Evolutionary conservation across 2,113 vertebrate genomes (phyloP).

Genomic region (Donacobius atricapilla): DNA sequence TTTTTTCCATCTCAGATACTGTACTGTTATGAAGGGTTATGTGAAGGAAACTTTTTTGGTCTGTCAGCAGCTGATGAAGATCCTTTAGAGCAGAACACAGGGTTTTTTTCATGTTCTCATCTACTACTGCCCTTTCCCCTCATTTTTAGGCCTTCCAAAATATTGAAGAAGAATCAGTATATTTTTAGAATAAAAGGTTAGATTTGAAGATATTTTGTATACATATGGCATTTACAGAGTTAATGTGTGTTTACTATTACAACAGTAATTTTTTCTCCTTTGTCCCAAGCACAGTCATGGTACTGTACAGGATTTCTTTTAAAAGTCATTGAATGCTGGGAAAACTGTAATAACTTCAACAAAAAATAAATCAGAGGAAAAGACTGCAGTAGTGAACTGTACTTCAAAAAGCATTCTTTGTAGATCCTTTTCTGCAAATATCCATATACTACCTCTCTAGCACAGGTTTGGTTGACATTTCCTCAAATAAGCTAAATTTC

Average conservation of each 20-base stretch:
- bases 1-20: background rate
- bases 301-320: background rate
- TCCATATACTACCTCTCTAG: background rate
- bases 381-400: background rate
- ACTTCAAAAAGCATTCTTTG: background rate
- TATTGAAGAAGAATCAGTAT: background rate
- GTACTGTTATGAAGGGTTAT: background rate
- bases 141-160: background rate
- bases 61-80: background rate
- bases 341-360: background rate
- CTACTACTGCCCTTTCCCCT: background rate
- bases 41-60: background rate
- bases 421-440: background rate
- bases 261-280: background rate
- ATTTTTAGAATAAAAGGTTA: background rate
- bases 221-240: background rate
- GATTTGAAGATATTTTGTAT: background rate
- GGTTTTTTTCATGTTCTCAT: background rate
- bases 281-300: background rate
- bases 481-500: background rate
- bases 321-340: background rate
- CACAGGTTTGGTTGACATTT: background rate
- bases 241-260: background rate
- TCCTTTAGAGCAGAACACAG: background rate
- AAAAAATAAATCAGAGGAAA: background rate